A percentile compares a stretch with the other conserved stretches of the same genome.
Evolutionary conservation across 2,113 vertebrate species (phyloP).

Genomic region (Monarcha castaneiventris): DNA sequence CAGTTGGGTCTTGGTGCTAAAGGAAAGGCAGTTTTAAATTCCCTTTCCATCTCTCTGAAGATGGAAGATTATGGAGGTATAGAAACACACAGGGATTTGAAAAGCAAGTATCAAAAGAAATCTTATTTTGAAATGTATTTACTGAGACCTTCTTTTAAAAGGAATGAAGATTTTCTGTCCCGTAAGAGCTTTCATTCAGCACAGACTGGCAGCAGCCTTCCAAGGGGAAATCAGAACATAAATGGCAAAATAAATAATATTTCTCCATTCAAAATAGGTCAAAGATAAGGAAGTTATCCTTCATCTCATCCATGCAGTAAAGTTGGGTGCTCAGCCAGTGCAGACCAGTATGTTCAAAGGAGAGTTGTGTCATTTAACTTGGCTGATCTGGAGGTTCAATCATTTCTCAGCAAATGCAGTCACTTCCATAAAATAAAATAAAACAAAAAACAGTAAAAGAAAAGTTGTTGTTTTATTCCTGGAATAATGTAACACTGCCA

Average conservation of each 20-base stretch:
- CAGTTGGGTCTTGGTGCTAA: neutral
- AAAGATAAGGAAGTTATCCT: neutral
- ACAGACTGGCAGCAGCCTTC: neutral
- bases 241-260: neutral
- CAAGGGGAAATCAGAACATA: neutral
- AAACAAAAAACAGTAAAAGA: neutral
- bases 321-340: neutral
- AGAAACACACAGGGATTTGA: neutral
- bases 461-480: neutral
- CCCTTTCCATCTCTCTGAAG: neutral
- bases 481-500: rapidly evolving
- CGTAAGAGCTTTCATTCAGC: neutral
- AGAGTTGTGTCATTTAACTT: neutral
- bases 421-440: neutral
- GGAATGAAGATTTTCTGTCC: neutral
- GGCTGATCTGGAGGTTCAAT: neutral
- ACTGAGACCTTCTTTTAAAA: neutral
- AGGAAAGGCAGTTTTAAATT: neutral
- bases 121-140: neutral
- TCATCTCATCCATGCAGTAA: rapidly evolving
- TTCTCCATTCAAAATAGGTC: neutral
- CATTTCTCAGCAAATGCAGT: neutral
- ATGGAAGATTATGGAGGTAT: neutral
- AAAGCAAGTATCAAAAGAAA: neutral
- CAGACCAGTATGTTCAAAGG: neutral